These are phyloP conservation scores for Chironomus riparius DNA, from an alignment of 2,888 invertebrate genomes.

Conservation along the genomic window DNA sequence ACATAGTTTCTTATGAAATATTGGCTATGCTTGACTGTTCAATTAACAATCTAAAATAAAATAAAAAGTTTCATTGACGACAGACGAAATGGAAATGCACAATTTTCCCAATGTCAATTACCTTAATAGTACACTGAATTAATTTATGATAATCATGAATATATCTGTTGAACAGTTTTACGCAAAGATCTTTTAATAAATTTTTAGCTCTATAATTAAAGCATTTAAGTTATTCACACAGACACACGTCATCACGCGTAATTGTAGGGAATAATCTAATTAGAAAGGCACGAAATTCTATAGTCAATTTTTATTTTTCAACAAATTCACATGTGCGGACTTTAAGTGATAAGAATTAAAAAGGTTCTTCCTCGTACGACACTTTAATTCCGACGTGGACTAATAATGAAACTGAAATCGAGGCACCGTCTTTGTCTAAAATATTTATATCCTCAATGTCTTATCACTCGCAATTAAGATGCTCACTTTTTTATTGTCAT, in stretches of 20 bases:
- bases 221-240: background rate
- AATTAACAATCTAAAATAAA: background rate
- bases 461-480: no score
- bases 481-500: no score
- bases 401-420: no score
- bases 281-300: background rate
- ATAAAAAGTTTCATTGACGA: background rate
- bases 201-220: background rate
- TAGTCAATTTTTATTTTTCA: background rate
- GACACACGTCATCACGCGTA: background rate
- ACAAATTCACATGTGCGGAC: background rate
- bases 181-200: background rate
- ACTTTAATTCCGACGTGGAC: no score
- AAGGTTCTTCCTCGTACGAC: no score
- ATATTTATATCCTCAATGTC: no score
- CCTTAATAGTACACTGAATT: background rate
- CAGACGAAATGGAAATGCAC: background rate
- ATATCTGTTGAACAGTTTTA: background rate
- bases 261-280: background rate
- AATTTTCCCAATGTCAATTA: constrained; percentile 6
- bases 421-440: no score
- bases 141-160: background rate
- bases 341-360: background rate
- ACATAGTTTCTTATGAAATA: no score
- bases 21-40: no score